Percentiles rank a stretch among this genome's conserved stretches.
Evolutionary conservation across 2,797 vertebrate species (phyloP).

Genomic region (Sebastes matsubarae): DNA sequence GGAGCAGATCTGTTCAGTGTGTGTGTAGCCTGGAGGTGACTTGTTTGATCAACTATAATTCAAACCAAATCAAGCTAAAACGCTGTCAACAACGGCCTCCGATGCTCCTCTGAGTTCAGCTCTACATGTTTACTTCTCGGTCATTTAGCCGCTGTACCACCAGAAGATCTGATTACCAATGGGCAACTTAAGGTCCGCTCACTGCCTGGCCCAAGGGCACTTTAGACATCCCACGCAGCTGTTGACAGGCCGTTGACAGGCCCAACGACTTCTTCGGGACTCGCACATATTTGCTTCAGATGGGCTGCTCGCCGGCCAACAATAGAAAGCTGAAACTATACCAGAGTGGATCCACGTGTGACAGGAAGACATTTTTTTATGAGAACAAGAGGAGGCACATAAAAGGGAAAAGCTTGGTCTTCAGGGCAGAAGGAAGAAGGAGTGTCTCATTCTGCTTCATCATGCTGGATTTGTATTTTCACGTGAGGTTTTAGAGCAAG

Average conservation of each 20-base stretch:
- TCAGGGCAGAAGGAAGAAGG: not conserved
- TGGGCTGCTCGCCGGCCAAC: not conserved
- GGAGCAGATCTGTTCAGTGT: too few relatives aligned
- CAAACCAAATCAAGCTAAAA: not conserved
- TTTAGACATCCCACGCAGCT: not conserved
- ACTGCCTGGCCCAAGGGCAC: not conserved
- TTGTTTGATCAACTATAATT: not conserved
- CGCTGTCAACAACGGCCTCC: not conserved
- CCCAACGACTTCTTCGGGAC: not conserved
- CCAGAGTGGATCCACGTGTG: slow-evolving; percentile 29
- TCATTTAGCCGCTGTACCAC: not conserved
- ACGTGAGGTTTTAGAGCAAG: not conserved
- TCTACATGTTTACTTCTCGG: not conserved
- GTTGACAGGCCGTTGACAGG: not conserved
- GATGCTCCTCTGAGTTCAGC: too few relatives aligned
- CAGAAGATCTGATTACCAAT: not conserved
- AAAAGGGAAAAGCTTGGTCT: not conserved
- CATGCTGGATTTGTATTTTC: not conserved
- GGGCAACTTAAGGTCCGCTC: not conserved
- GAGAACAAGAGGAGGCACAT: not conserved
- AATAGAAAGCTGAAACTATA: not conserved
- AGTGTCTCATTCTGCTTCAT: not conserved
- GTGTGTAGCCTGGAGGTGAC: not conserved
- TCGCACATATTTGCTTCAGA: slow-evolving; percentile 21
- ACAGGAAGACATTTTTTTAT: not conserved